Base-by-base conservation (phyloP, 2,797 vertebrate species). In the Potorous gilbertii region DNA sequence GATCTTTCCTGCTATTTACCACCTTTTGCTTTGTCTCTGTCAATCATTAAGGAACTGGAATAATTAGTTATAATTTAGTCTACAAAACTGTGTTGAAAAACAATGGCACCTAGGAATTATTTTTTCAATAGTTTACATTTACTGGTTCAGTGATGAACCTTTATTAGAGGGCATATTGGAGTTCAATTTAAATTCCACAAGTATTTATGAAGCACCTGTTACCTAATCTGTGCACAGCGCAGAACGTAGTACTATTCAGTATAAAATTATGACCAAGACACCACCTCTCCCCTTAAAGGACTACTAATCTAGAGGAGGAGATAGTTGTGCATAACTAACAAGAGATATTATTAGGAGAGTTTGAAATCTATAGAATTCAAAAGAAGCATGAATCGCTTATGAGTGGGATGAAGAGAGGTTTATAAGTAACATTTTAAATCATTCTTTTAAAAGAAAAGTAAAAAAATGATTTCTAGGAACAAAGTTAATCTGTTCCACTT, bases 1-100 rank as follows among this genome's bases (percentile, higher is more conserved):
- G 91, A 91, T 55, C n/a, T 93, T 81, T 94, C 92, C 95, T 52
- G 91, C 93, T 96, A 55, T 91, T 95, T 55, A 94, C 81, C 34
- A 93, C 95, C 94, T 55, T 87, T 90, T 93, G 92, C 92, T 55
- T 93, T 97, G 94, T 96, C 54, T 95, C 18, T 81, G 81, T 92
- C 94, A 96, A 94, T 90, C 95, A 96, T 34, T 92, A 59, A n/a
- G 90, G 18, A 90, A 8, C 3, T 90, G 74, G 66, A 93, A 56
- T 55, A 94, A 24, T 54, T n/a, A 87, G 50, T 74, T 40, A 50
- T 5, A 52, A 52, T 89, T 96, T 95, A 93, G 96, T 92, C 74
- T 92, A 92, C 18, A 66, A 92, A 34, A 5, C 52, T 3, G 52
- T 90, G 8, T 55, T 11, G 50, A 95, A 94, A 96, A 27, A 28